These are phyloP conservation scores for Galerucella nymphaeae DNA, from an alignment of 2,888 invertebrate species.

Conservation along the genomic window DNA sequence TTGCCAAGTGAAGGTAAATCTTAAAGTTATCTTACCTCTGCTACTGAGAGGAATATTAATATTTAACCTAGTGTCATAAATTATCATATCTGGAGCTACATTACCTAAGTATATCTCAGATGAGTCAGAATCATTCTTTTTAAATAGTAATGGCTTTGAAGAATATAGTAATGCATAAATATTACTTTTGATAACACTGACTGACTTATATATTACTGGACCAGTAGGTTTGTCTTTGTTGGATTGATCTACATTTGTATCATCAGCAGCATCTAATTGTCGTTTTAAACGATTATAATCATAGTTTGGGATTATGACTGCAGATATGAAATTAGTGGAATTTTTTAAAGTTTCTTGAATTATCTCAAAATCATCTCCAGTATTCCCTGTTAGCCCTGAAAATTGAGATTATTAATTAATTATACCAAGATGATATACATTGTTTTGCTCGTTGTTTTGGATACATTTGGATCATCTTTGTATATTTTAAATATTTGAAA, in stretches of 20 bases:
- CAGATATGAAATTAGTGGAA: constrained; percentile 42
- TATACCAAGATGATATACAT: not conserved
- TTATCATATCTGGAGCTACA: constrained; percentile 50
- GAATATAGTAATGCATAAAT: constrained; percentile 57
- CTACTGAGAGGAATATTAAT: constrained; percentile 57
- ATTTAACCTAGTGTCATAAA: constrained; percentile 56
- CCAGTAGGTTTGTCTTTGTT: constrained; percentile 40
- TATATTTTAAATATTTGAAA: no score
- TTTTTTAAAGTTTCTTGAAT: constrained; percentile 36
- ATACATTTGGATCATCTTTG: no score
- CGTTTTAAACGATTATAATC: constrained; percentile 39
- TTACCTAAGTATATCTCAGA: constrained; percentile 49
- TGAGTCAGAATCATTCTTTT: constrained; percentile 48
- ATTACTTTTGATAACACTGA: constrained; percentile 47
- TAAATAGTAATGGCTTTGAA: constrained; percentile 56
- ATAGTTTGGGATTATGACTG: constrained; percentile 41
- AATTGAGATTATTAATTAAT: constrained; percentile 13
- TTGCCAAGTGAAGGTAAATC: constrained; percentile 59
- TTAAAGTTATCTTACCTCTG: constrained; percentile 57
- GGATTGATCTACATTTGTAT: constrained; percentile 29
- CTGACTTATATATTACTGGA: constrained; percentile 57
- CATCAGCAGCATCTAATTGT: constrained; percentile 30
- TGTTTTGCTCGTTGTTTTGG: no score
- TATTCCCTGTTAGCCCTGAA: constrained; percentile 48
- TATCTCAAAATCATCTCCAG: constrained; percentile 34